phyloP scores from a whole-genome alignment of 2,797 vertebrate genomes.

The Miichthys miiuy region DNA sequence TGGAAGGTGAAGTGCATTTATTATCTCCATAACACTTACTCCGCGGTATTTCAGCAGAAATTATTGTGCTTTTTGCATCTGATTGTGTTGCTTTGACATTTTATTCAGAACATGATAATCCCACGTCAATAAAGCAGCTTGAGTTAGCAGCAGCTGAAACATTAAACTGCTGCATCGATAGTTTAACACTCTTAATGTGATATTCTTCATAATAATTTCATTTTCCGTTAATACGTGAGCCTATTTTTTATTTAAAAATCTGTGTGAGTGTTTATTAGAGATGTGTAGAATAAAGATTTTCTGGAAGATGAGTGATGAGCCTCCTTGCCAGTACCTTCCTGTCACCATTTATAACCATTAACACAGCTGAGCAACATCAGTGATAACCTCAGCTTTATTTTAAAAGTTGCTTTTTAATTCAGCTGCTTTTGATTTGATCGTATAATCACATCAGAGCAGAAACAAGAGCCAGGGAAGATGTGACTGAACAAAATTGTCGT shows the following conservation, averaged over 20 bases:
- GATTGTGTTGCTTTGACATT: background rate
- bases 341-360: conserved; percentile 26
- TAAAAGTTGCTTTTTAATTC: conserved; percentile 10
- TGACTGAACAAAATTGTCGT: conserved; percentile 32
- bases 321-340: background rate
- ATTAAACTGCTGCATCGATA: background rate
- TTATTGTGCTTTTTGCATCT: background rate
- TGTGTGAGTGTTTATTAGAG: background rate
- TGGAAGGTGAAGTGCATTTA: background rate
- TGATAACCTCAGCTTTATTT: conserved; percentile 4
- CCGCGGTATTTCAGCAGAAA: background rate
- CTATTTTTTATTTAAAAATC: background rate
- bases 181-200: background rate
- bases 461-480: background rate
- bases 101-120: background rate
- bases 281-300: background rate
- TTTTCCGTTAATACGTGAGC: background rate
- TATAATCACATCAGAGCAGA: conserved; percentile 30
- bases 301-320: conserved; percentile 26
- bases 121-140: background rate
- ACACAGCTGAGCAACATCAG: conserved; percentile 5
- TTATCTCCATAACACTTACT: background rate
- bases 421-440: conserved; percentile 27
- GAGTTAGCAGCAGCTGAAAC: background rate
- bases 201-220: background rate